Conservation (phyloP, 2,797 vertebrate species). For the Ceryle rudis region DNA sequence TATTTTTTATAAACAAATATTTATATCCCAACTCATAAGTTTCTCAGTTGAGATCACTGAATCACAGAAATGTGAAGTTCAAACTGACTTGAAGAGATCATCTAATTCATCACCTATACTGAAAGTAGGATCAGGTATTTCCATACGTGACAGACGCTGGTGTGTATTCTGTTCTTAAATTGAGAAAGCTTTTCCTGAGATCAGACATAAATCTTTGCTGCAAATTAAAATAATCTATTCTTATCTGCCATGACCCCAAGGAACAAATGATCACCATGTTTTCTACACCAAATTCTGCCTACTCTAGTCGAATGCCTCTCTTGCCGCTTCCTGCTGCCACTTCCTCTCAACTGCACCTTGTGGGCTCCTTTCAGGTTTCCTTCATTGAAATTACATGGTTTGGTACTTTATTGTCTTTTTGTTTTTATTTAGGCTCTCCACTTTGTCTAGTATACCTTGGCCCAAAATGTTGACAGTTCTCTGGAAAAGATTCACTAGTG, state of each 20-base stretch:
- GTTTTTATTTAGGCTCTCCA: not conserved
- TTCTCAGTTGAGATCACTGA: not conserved
- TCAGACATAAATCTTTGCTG: slow-evolving; percentile 8
- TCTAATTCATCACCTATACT: slow-evolving; percentile 5
- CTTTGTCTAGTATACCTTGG: not conserved
- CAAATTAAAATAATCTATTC: not conserved
- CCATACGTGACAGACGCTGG: slow-evolving; percentile 14
- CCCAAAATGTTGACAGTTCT: not conserved
- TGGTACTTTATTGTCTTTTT: not conserved
- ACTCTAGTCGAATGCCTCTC: not conserved
- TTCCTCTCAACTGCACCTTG: fast-evolving
- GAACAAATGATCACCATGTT: fast-evolving
- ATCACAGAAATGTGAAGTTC: not conserved
- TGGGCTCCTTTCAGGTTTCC: not conserved
- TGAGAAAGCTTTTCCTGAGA: slow-evolving; percentile 4
- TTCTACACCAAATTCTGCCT: not conserved
- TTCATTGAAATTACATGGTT: not conserved
- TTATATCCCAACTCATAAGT: not conserved
- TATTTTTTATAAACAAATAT: not conserved
- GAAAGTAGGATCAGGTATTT: not conserved
- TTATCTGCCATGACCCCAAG: not conserved
- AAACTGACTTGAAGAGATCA: not conserved
- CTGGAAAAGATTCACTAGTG: not conserved
- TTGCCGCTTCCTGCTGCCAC: not conserved
- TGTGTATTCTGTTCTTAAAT: not conserved